Evolutionary conservation across 1,140 invertebrate genomes (phyloP).

Genomic region (Portunus trituberculatus): DNA sequence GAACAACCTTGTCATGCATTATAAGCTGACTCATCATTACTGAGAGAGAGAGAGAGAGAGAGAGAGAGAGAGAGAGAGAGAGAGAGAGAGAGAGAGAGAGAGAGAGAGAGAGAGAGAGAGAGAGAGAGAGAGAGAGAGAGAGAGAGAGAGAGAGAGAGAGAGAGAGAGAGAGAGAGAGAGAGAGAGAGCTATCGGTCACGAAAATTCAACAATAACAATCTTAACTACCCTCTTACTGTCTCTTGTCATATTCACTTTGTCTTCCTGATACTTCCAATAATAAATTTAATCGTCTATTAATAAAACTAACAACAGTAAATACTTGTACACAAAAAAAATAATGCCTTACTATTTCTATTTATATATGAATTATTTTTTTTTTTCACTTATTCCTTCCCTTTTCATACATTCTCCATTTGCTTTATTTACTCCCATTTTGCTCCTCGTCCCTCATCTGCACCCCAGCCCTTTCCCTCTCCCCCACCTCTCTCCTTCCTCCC

Average conservation of each 20-base stretch:
- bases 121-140: constrained; percentile 21
- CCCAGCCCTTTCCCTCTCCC: neutral
- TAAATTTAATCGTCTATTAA: too few relatives aligned
- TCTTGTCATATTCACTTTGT: neutral
- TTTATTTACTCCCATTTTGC: neutral
- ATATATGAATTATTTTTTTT: too few relatives aligned
- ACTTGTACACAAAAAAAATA: too few relatives aligned
- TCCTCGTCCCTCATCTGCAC: neutral
- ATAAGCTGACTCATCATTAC: neutral
- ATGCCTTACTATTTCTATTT: too few relatives aligned
- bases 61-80: constrained; percentile 35
- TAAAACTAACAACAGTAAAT: too few relatives aligned
- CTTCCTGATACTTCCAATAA: neutral
- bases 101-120: constrained; percentile 36
- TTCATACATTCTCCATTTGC: neutral
- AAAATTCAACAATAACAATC: neutral
- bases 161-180: neutral
- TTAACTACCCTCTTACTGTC: neutral
- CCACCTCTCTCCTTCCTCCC: neutral
- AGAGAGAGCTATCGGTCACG: neutral
- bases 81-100: constrained; percentile 39
- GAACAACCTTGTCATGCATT: neutral
- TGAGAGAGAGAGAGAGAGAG: constrained; percentile 3
- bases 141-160: too few relatives aligned
- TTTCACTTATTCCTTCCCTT: neutral